Conservation (phyloP, 2,888 invertebrate species). For the Zele albiditarsus region DNA sequence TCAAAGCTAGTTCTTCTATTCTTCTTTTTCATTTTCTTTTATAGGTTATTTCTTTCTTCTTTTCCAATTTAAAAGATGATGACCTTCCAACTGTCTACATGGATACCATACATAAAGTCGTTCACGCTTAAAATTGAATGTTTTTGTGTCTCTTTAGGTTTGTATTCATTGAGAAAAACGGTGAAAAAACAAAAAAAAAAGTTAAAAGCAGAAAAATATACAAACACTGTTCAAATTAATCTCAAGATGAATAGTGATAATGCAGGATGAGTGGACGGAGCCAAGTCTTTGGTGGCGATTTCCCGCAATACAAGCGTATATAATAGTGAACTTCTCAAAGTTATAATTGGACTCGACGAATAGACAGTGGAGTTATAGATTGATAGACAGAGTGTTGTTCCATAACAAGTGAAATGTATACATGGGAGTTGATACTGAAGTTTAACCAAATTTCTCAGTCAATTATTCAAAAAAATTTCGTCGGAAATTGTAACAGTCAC, state of each 20-base stretch:
- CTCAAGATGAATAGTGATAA: neutral
- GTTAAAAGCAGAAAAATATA: neutral
- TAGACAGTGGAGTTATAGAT: neutral
- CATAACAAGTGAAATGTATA: too few species aligned
- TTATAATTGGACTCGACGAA: constrained; percentile 29
- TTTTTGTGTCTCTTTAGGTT: too few species aligned
- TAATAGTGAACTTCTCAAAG: neutral
- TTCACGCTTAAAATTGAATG: neutral
- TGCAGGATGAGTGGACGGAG: neutral
- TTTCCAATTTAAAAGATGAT: neutral
- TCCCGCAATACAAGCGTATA: neutral
- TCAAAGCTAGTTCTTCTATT: neutral
- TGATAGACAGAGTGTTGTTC: too few species aligned
- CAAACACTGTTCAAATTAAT: neutral
- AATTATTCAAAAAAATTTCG: too few species aligned
- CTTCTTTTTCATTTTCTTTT: neutral
- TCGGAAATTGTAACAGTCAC: too few species aligned
- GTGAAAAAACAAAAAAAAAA: too few species aligned
- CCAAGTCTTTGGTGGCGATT: too few species aligned
- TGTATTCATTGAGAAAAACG: too few species aligned
- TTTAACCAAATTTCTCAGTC: too few species aligned
- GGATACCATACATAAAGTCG: neutral
- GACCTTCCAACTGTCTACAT: neutral
- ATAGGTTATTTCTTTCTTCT: neutral
- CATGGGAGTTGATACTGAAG: too few species aligned